Evolutionary conservation across 2,888 invertebrate genomes (phyloP).

Genomic region (Drosophila aldrichi): DNA sequence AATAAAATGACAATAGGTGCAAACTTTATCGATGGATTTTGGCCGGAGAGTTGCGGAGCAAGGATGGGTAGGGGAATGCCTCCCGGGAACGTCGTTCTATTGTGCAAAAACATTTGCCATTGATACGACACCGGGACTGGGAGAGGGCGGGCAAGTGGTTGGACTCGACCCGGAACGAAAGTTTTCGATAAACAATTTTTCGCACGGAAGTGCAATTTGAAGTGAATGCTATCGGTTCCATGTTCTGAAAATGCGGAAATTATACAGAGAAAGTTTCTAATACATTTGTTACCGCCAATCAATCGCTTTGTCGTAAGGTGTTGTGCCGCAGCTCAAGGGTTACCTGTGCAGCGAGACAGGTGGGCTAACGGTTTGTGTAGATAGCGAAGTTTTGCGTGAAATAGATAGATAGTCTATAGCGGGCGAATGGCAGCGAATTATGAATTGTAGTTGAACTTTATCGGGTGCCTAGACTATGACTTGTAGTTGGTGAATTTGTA

Average conservation of each 20-base stretch:
- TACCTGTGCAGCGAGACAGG: background rate
- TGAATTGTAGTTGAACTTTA: background rate
- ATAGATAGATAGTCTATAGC: slow-evolving; percentile 43
- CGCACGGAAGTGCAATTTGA: slow-evolving; percentile 81
- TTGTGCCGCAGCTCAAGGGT: slow-evolving; percentile 25
- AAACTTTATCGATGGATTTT: slow-evolving; percentile 66
- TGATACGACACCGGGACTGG: slow-evolving; percentile 20
- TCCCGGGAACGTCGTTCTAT: slow-evolving; percentile 61
- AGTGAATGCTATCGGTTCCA: slow-evolving; percentile 63
- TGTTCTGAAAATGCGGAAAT: slow-evolving; percentile 73
- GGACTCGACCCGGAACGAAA: slow-evolving; percentile 43
- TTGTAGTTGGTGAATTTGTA: too few relatives aligned
- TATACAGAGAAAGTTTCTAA: slow-evolving; percentile 75
- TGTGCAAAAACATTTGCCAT: slow-evolving; percentile 48
- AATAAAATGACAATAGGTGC: slow-evolving; percentile 80
- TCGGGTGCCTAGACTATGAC: background rate
- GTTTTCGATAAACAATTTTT: slow-evolving; percentile 80
- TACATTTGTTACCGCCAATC: slow-evolving; percentile 78
- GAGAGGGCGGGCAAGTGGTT: background rate
- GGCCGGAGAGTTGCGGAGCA: background rate
- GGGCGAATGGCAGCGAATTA: background rate
- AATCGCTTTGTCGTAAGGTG: slow-evolving; percentile 52
- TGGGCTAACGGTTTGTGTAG: background rate
- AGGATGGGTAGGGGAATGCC: slow-evolving; percentile 1
- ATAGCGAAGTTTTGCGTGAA: slow-evolving; percentile 53